phyloP scores from a whole-genome alignment of 2,888 invertebrate genomes.

The Aphidius colemani region DNA sequence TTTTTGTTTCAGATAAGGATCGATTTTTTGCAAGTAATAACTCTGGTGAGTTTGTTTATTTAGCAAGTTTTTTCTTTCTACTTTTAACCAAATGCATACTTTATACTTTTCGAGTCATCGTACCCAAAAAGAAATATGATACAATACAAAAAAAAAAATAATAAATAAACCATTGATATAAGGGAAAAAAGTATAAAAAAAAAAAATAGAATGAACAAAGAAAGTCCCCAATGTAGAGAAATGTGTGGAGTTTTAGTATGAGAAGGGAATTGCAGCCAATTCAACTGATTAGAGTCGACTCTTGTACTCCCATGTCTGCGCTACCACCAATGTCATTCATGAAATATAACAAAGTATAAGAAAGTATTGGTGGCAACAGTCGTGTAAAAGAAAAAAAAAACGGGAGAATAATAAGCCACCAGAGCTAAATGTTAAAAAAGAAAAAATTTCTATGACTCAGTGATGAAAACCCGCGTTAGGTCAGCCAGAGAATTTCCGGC shows the following conservation, averaged over 20 bases:
- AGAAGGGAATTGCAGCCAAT: slow-evolving; percentile 55
- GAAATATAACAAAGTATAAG: not conserved
- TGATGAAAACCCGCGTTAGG: not conserved
- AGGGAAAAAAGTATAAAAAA: slow-evolving; percentile 2
- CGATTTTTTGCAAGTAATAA: slow-evolving; percentile 58
- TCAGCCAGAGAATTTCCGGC: not conserved
- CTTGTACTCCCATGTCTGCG: slow-evolving; percentile 44
- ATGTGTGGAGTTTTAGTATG: slow-evolving; percentile 46
- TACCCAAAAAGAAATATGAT: slow-evolving; percentile 6
- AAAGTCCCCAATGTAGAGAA: slow-evolving; percentile 20
- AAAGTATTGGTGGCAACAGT: not conserved
- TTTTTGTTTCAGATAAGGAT: slow-evolving; percentile 58
- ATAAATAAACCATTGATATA: not conserved
- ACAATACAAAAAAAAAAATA: slow-evolving; percentile 1
- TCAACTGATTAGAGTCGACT: slow-evolving; percentile 54
- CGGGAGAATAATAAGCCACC: not conserved
- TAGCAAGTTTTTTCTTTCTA: slow-evolving; percentile 37
- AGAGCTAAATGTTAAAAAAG: no score
- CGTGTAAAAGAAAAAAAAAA: not conserved
- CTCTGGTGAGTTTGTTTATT: slow-evolving; percentile 55
- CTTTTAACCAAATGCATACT: no score
- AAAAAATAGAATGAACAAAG: slow-evolving; percentile 1
- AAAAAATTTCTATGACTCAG: no score
- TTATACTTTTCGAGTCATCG: not conserved
- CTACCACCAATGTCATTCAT: not conserved